Conservation (phyloP, 1,140 invertebrate genomes). For the Plutomurus gul region DNA sequence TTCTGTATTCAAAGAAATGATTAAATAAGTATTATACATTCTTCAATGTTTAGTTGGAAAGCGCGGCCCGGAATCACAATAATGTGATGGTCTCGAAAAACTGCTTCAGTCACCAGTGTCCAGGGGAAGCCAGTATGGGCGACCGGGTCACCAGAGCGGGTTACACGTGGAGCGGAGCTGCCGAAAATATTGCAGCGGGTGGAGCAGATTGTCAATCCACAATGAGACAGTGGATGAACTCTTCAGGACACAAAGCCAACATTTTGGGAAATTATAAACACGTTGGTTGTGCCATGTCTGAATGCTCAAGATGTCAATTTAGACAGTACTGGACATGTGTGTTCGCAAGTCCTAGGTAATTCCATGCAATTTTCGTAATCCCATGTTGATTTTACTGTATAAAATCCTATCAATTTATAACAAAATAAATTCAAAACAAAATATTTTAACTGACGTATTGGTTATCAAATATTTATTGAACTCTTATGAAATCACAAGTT, state of each 20-base stretch:
- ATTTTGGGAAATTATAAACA: neutral
- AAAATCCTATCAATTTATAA: too few relatives aligned
- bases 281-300: neutral
- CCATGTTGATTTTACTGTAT: too few relatives aligned
- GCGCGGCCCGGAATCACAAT: neutral
- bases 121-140: neutral
- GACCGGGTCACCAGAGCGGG: neutral
- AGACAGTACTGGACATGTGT: neutral
- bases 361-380: too few relatives aligned
- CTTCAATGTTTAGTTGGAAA: neutral
- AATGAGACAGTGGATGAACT: slow-evolving; percentile 11
- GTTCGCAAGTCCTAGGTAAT: neutral
- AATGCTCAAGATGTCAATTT: neutral
- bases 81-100: neutral
- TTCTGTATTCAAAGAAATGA: too few relatives aligned
- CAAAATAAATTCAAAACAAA: too few relatives aligned
- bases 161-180: neutral
- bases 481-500: too few relatives aligned
- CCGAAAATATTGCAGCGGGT: slow-evolving; percentile 4
- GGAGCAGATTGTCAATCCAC: neutral
- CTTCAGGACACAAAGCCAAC: neutral
- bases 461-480: too few relatives aligned
- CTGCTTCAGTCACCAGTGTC: slow-evolving; percentile 31
- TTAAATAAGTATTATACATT: too few relatives aligned
- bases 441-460: too few relatives aligned